Percentiles rank a stretch among this genome's conserved stretches.
These are phyloP conservation scores for Siphamia tubifer DNA, from an alignment of 2,113 vertebrate species.

Conservation along the genomic window DNA sequence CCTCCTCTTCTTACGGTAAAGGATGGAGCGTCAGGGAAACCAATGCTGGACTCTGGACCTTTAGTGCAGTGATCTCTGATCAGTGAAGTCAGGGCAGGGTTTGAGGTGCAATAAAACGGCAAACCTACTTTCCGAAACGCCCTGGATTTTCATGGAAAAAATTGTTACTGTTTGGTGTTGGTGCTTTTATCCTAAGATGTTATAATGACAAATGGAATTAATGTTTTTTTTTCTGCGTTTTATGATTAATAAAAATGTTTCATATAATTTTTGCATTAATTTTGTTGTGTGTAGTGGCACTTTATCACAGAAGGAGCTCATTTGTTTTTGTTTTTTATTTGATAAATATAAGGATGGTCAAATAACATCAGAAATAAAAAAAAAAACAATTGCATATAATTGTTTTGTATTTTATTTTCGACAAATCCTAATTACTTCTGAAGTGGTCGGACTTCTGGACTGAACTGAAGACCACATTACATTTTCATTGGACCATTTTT, in stretches of 20 bases:
- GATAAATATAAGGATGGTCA: no score
- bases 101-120: slow-evolving; percentile 78
- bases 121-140: slow-evolving; percentile 69
- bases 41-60: background rate
- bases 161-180: slow-evolving; percentile 77
- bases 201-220: slow-evolving; percentile 70
- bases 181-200: slow-evolving; percentile 79
- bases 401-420: no score
- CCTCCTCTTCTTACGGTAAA: background rate
- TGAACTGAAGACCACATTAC: no score
- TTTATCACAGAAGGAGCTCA: no score
- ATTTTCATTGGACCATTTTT: no score
- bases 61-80: slow-evolving; percentile 39
- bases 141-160: slow-evolving; percentile 62
- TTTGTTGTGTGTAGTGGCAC: background rate
- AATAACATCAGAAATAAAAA: no score
- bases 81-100: slow-evolving; percentile 65
- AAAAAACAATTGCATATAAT: no score
- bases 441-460: no score
- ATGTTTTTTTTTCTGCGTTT: slow-evolving; percentile 73
- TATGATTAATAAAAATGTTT: slow-evolving; percentile 81
- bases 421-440: no score
- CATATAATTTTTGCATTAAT: slow-evolving; percentile 63
- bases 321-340: no score
- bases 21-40: background rate